These are phyloP conservation scores for Psephotus haematonotus DNA, from an alignment of 2,113 vertebrate genomes.

Conservation along the genomic window DNA sequence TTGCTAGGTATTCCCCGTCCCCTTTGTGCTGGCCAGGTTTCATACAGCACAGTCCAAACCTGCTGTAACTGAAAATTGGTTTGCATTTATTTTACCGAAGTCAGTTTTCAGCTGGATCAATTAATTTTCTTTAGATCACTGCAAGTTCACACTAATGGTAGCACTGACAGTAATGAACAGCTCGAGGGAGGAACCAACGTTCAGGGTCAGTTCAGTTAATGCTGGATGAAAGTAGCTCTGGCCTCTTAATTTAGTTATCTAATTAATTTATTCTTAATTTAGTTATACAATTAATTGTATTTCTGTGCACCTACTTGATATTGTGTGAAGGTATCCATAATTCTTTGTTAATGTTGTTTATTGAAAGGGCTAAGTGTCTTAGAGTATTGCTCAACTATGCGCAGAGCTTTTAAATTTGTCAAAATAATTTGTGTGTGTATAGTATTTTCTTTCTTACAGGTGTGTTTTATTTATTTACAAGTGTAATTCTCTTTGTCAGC, in stretches of 20 bases:
- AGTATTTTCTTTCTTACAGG: background rate
- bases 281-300: background rate
- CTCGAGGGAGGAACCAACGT: background rate
- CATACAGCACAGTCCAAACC: background rate
- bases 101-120: background rate
- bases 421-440: background rate
- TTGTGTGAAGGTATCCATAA: background rate
- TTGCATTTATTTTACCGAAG: background rate
- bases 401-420: background rate
- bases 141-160: background rate
- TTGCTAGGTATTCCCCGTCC: background rate
- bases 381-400: background rate
- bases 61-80: background rate
- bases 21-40: background rate
- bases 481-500: constrained; percentile 76
- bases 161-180: background rate
- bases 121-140: background rate
- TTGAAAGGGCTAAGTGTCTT: background rate
- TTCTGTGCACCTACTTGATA: background rate
- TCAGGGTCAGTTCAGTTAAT: background rate
- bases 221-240: background rate
- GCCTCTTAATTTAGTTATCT: background rate
- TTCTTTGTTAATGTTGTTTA: background rate
- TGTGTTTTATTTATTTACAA: constrained; percentile 9
- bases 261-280: background rate